Conservation (phyloP, 2,888 invertebrate species). For the Nemapogon koenigi region DNA sequence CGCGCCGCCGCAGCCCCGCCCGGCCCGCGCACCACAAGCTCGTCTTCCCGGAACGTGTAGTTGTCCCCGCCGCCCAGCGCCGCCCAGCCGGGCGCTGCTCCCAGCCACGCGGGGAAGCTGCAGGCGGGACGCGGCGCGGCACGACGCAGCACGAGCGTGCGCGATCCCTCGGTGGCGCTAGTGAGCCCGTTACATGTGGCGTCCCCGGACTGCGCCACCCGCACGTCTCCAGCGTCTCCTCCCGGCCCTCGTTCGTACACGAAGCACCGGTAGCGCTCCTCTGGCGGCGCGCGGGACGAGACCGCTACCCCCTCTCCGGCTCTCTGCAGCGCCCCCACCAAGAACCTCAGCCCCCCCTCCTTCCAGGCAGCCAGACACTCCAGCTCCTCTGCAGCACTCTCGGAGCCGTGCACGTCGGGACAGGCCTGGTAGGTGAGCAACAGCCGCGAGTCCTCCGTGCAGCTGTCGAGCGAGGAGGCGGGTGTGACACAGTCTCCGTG, state of each 20-base stretch:
- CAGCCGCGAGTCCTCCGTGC: slow-evolving; percentile 90
- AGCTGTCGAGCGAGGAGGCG: slow-evolving; percentile 90
- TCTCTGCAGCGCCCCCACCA: slow-evolving; percentile 89
- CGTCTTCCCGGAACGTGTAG: slow-evolving; percentile 84
- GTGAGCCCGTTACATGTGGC: slow-evolving; percentile 93
- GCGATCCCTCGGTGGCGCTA: slow-evolving; percentile 86
- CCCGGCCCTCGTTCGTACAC: slow-evolving; percentile 72
- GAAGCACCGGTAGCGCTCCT: slow-evolving; percentile 94
- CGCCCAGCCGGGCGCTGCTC: slow-evolving; percentile 86
- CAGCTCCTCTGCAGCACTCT: slow-evolving; percentile 92
- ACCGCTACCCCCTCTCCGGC: no score
- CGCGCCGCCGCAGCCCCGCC: slow-evolving; percentile 70
- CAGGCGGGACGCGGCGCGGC: slow-evolving; percentile 81
- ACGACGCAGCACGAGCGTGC: slow-evolving; percentile 82
- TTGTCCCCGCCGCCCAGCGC: slow-evolving; percentile 85
- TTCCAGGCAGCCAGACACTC: slow-evolving; percentile 94
- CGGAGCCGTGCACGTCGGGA: slow-evolving; percentile 88
- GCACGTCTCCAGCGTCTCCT: slow-evolving; percentile 53
- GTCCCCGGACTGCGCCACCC: slow-evolving; percentile 90
- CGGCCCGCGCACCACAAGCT: slow-evolving; percentile 74
- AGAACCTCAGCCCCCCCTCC: slow-evolving; percentile 89
- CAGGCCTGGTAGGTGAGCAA: slow-evolving; percentile 93
- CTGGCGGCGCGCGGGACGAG: slow-evolving; percentile 89
- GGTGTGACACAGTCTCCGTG: slow-evolving; percentile 90
- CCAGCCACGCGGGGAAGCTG: slow-evolving; percentile 88